Evolutionary conservation across 2,888 invertebrate genomes (phyloP).

Genomic region (Hemaris fuciformis): DNA sequence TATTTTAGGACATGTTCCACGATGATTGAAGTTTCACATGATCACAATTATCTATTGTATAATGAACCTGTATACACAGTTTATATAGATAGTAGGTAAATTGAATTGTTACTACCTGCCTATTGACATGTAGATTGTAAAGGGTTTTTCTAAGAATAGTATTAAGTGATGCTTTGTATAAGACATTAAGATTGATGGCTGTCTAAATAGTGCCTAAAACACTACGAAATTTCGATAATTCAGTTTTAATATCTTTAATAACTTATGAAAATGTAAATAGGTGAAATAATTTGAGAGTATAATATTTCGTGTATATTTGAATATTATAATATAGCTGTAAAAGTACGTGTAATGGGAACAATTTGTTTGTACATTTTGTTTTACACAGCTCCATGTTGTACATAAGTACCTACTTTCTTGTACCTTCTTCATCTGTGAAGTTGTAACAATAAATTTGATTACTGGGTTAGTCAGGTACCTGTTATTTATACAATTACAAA

Average conservation of each 20-base stretch:
- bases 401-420: not conserved
- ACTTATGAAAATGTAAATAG: conserved; percentile 71
- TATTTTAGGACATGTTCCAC: conserved; percentile 4
- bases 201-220: conserved; percentile 82
- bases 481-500: not conserved
- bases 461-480: not conserved
- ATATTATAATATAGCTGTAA: conserved; percentile 63
- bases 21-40: conserved; percentile 15
- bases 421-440: not conserved
- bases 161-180: conserved; percentile 75
- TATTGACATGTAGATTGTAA: conserved; percentile 77
- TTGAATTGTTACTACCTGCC: conserved; percentile 76
- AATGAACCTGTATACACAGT: conserved; percentile 46
- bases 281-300: conserved; percentile 53
- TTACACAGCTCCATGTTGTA: conserved; percentile 2
- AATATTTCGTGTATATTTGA: conserved; percentile 57
- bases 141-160: conserved; percentile 61
- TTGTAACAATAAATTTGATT: not conserved
- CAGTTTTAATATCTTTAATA: conserved; percentile 73
- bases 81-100: conserved; percentile 59
- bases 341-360: conserved; percentile 71
- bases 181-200: conserved; percentile 80
- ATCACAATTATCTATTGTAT: conserved; percentile 25
- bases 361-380: conserved; percentile 58
- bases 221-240: conserved; percentile 80